A percentile compares a stretch with the other conserved stretches of the same genome.
Evolutionary conservation across 2,797 vertebrate species (phyloP).

Genomic region (Propithecus deckenii): DNA sequence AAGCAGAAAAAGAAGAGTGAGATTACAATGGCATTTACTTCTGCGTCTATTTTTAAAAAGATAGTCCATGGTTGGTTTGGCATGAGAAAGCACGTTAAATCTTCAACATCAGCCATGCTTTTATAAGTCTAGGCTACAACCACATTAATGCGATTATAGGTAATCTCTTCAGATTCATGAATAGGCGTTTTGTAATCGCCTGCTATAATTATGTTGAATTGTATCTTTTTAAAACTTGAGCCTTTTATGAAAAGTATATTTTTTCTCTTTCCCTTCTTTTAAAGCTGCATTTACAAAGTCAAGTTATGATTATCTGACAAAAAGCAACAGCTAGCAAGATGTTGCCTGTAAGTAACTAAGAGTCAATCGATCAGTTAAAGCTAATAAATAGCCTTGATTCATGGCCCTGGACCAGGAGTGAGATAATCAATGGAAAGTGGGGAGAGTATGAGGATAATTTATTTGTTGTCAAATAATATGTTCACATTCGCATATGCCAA

Average conservation of each 20-base stretch:
- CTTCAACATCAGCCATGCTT: neutral
- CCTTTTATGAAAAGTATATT: neutral
- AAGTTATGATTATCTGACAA: conserved; percentile 15
- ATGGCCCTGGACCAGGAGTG: neutral
- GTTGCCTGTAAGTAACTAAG: conserved; percentile 12
- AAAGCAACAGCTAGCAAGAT: conserved; percentile 29
- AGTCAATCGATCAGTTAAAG: conserved; percentile 22
- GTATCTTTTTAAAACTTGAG: conserved; percentile 29
- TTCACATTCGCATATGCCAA: neutral
- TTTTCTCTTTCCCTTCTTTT: neutral
- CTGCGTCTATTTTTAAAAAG: conserved; percentile 41
- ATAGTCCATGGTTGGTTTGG: neutral
- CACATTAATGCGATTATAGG: conserved; percentile 36
- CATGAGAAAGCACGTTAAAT: neutral
- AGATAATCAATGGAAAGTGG: conserved; percentile 45
- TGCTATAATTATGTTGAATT: conserved; percentile 59
- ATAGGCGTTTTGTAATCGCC: conserved; percentile 30
- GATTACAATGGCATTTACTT: neutral
- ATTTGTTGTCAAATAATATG: conserved; percentile 39
- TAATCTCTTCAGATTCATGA: conserved; percentile 51
- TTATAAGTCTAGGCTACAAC: neutral
- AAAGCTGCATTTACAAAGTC: conserved; percentile 41
- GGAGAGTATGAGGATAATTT: neutral
- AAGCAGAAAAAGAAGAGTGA: conserved; percentile 1
- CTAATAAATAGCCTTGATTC: conserved; percentile 57